Evolutionary conservation across 2,113 vertebrate species (phyloP), one percentile per base, ranked within the genome.

Genomic region (Redunca redunca): DNA sequence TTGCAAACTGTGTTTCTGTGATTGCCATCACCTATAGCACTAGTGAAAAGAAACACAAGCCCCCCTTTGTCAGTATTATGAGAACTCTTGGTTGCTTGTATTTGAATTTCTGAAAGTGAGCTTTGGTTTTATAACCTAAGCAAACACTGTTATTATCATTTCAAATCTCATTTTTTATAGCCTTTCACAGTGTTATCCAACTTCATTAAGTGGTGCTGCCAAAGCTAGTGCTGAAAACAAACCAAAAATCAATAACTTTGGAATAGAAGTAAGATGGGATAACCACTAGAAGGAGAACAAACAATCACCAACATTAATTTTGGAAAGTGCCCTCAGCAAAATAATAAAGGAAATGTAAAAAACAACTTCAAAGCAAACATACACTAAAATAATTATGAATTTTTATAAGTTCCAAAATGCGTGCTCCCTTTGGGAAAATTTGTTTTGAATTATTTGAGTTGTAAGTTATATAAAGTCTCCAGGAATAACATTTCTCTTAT

Each of bases 401-500:
- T 78, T 96, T 78, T 55, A 19, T 83, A 96, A 86, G 90, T 88
- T 97, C 53, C 60, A 85, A 90, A 97, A 86, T 64, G 55, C 40
- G 15, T 80, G 88, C 50, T 86, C 53, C 40, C 91, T 91, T 64
- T 60, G 71, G 96, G 95, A 96, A 97, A 97, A 87, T 86, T 97
- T 91, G 40, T 96, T 97, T 94, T 97, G 94, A 93, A 96, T 97
- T 95, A 86, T 95, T 96, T 87, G 91, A 97, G 97, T 94, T 98
- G 82, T 97, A 93, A 94, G 55, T 95, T 94, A 91, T 93, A 89
- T 57, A 25, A 83, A 78, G 97, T 95, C 93, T 98, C 95, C 97
- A 98, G 96, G 86, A 98, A 98, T 97, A 96, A 97, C 91, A 97
- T 93, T 95, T 98, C 94, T 89, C 96, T 97, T 96, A 71, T 80